Evolutionary conservation across 2,113 vertebrate genomes (phyloP), one percentile per base, ranked within the genome.

Genomic region (Thinocorus orbignyianus): DNA sequence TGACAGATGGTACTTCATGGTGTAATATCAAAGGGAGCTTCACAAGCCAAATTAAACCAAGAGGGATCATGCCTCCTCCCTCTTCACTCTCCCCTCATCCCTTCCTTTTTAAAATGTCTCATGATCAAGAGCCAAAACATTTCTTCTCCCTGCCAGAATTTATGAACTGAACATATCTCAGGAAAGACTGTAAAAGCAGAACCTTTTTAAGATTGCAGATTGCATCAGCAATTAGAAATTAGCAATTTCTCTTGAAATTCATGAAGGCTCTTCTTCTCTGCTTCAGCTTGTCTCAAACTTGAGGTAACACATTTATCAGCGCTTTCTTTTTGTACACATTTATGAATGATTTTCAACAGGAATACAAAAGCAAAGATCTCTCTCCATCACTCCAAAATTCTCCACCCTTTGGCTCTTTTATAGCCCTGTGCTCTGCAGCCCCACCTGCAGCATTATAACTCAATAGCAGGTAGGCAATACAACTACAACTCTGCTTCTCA

Each of bases 61-160:
- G 85, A 76, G 90, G 58, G 90, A 95, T 62, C 87, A 80, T 70
- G 58, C 62, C 66, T 95, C 62, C 78, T 95, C 78, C 41, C 73
- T 94, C 65, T 69, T 92, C n/a, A 35, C 91, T 85, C 82, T 86
- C 41, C 37, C 80, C 54, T 90, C 83, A 88, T 57, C 81, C 69
- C 66, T 85, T 95, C 51, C 48, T 93, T 87, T 91, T 76, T 42
- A 73, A 96, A 94, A 88, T 48, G 62, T n/a, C 71, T 95, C 74
- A 95, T 83, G 90, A 95, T 96, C 95, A 95, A 95, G 92, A 96
- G 93, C 94, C 92, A 96, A 95, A 97, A 88, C 74, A 85, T 80
- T 95, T 96, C 93, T 88, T 95, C 84, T 92, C 79, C 84, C 62
- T 95, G 94, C 71, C 96, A 96, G 92, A 76, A 93, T 91, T 65